A percentile compares a stretch with the other conserved stretches of the same genome.
phyloP scores from a whole-genome alignment of 2,797 vertebrate species.

The Macropus fuliginosus region DNA sequence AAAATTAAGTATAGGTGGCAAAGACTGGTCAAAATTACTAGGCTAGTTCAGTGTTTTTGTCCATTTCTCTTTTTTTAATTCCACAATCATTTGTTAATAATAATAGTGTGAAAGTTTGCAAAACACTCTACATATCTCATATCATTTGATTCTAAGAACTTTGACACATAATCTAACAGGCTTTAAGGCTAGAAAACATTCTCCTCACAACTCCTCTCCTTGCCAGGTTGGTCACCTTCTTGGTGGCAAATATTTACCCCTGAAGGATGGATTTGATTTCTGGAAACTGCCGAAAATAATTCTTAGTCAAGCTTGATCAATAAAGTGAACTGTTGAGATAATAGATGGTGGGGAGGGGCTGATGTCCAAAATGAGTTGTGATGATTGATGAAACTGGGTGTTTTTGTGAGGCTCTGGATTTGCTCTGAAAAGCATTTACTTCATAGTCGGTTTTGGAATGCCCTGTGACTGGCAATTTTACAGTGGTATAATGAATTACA shows the following conservation, averaged over 20 bases:
- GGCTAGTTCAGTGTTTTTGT: not conserved
- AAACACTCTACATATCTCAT: not conserved
- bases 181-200: not conserved
- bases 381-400: not conserved
- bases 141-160: not conserved
- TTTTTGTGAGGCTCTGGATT: not conserved
- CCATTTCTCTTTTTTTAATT: not conserved
- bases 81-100: not conserved
- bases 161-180: not conserved
- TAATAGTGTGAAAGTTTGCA: not conserved
- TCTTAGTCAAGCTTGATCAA: not conserved
- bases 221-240: not conserved
- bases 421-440: not conserved
- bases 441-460: not conserved
- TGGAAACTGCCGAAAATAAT: not conserved
- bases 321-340: not conserved
- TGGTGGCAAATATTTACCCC: not conserved
- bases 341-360: not conserved
- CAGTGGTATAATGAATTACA: not conserved
- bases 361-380: not conserved
- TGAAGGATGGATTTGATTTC: accelerated
- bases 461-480: not conserved
- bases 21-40: not conserved
- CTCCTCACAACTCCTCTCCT: not conserved
- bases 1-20: not conserved